Conservation (phyloP, 2,888 invertebrate genomes). For the Pandemis heparana region DNA sequence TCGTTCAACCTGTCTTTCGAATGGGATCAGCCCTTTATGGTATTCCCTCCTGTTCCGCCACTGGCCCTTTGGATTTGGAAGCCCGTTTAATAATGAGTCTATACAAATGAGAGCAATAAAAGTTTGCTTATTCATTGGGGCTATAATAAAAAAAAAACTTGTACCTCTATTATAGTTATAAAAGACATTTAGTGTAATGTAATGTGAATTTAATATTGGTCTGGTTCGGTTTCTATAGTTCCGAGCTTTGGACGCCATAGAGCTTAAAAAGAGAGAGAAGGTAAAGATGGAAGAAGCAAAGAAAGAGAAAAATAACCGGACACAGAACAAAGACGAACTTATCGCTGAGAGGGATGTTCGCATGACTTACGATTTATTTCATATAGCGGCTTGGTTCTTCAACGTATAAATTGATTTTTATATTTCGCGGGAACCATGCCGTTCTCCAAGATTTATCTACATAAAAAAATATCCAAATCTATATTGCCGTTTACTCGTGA, state of each 20-base stretch:
- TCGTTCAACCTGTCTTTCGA: constrained; percentile 46
- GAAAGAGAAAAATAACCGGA: neutral
- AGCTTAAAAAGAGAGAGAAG: neutral
- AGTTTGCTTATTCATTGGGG: neutral
- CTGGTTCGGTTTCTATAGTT: constrained; percentile 1
- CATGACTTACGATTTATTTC: too few species aligned
- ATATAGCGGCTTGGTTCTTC: too few species aligned
- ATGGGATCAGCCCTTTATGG: constrained; percentile 37
- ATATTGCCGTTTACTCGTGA: too few species aligned
- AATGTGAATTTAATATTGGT: constrained; percentile 12
- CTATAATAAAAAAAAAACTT: neutral
- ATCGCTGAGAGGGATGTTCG: too few species aligned
- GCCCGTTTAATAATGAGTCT: neutral
- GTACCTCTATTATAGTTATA: neutral
- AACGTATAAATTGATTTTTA: too few species aligned
- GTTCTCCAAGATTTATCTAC: too few species aligned
- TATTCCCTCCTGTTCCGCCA: constrained; percentile 33
- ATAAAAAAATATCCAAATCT: too few species aligned
- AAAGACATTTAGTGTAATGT: constrained; percentile 1
- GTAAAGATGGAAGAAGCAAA: neutral
- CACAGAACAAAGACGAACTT: too few species aligned
- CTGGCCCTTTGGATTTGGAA: constrained; percentile 5
- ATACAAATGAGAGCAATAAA: constrained; percentile 2
- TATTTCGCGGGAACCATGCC: too few species aligned
- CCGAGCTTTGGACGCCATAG: neutral